Evolutionary conservation across 2,888 invertebrate genomes (phyloP), one percentile per base, ranked within the genome.

Genomic region (Cheilosia pagana): DNA sequence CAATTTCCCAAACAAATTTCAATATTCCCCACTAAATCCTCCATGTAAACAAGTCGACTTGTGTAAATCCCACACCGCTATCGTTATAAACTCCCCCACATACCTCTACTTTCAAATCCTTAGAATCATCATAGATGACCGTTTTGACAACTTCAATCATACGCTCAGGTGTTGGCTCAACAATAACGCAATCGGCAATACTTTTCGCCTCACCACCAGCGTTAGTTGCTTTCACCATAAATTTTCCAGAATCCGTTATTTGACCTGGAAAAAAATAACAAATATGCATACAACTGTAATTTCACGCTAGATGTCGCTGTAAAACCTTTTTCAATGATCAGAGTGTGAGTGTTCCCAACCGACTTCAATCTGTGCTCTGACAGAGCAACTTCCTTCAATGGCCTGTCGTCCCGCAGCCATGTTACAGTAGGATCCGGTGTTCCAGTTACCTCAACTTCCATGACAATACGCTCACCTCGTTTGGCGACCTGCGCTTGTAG

Each of bases 141-240:
- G 94, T 95, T 90, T 94, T 95, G 43, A 95, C 94, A 57, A 94
- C 94, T 90, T 95, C 95, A 16, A 94, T 93, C 94, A 94, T 94
- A 14, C 94, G 94, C 87, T 95, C 94, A 0, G 94, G 95, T 5
- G 94, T 94, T 63, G 95, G 94, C 88, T 95, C 95, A 86, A 95
- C 93, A 41, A 96, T 95, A 75, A 95, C 94, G 87, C 96, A 95
- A 89, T 96, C 96, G 8, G 96, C 96, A 86, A 95, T 95, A 91
- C 96, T 95, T 90, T 95, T 94, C n/a, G 96, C 95, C 92, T 96
- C 96, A n/a, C 96, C 96, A 19, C 95, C 95, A 63, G 94, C 93
- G 89, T 96, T 96, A 0, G 93, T 93, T 10, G 96, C 96, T 87
- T 93, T 93, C 14, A 95, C 95, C 94, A 95, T 95, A 88, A 95